These are phyloP conservation scores for Drosophila multiciliata DNA, from an alignment of 2,888 invertebrate genomes.

Conservation along the genomic window DNA sequence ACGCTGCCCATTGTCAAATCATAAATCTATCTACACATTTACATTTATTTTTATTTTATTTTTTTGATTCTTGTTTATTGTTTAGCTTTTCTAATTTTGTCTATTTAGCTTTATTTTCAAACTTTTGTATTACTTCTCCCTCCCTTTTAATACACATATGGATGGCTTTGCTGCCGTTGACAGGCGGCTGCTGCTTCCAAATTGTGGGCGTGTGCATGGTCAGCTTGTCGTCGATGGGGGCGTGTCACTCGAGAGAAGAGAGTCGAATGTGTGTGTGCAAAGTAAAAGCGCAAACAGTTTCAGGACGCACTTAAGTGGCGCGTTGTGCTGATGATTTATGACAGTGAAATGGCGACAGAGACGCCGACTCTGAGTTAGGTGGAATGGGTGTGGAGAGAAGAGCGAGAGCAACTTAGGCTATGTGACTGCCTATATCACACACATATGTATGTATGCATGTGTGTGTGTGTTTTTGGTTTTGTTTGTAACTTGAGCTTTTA, in stretches of 20 bases:
- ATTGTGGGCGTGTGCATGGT: conserved; percentile 59
- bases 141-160: neutral
- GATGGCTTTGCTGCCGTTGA: conserved; percentile 50
- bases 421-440: conserved; percentile 50
- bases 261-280: conserved; percentile 45
- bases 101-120: conserved; percentile 12
- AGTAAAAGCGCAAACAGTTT: conserved; percentile 75
- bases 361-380: conserved; percentile 4
- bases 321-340: conserved; percentile 77
- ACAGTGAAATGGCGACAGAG: conserved; percentile 46
- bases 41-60: conserved; percentile 11
- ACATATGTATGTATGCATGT: conserved; percentile 10
- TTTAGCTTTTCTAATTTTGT: conserved; percentile 6
- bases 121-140: conserved; percentile 35
- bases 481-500: conserved; percentile 54
- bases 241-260: conserved; percentile 43
- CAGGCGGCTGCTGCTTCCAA: conserved; percentile 50
- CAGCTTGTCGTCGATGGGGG: conserved; percentile 58
- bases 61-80: conserved; percentile 36
- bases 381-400: conserved; percentile 5
- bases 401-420: conserved; percentile 40
- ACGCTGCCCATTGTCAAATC: conserved; percentile 49
- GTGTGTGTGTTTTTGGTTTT: conserved; percentile 21
- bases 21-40: conserved; percentile 42
- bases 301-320: conserved; percentile 78